These are phyloP conservation scores for Lycorma delicatula DNA, from an alignment of 1,140 invertebrate genomes.

Conservation along the genomic window DNA sequence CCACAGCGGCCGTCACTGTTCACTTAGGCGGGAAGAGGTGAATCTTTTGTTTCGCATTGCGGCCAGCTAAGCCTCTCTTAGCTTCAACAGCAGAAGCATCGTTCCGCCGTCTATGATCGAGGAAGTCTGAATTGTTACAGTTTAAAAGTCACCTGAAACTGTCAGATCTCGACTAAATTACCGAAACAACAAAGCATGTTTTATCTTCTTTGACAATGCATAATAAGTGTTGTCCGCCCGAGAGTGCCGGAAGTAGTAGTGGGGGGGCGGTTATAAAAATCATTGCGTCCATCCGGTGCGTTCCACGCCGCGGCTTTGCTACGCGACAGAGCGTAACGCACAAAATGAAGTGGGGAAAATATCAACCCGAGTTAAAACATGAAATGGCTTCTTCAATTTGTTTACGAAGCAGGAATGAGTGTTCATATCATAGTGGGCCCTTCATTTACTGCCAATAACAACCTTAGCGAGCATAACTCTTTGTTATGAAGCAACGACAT, in stretches of 20 bases:
- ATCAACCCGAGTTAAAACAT: slow-evolving; percentile 9
- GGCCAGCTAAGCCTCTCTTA: too few species aligned
- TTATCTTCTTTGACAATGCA: slow-evolving; percentile 27
- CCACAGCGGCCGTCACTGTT: too few species aligned
- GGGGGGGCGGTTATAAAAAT: slow-evolving; percentile 27
- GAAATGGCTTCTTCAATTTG: slow-evolving; percentile 7
- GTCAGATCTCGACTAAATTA: slow-evolving; percentile 20
- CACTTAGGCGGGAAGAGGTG: too few species aligned
- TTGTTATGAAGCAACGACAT: too few species aligned
- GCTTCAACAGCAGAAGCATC: too few species aligned
- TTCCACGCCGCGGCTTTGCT: slow-evolving; percentile 22
- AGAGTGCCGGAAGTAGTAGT: slow-evolving; percentile 13
- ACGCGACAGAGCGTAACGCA: slow-evolving; percentile 21
- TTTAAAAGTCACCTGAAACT: slow-evolving; percentile 14
- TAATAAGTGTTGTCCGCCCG: slow-evolving; percentile 23
- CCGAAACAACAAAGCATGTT: slow-evolving; percentile 21
- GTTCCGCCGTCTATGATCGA: too few species aligned
- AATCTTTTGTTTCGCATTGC: too few species aligned
- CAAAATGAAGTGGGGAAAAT: slow-evolving; percentile 20
- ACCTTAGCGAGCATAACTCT: too few species aligned
- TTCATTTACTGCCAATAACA: background rate
- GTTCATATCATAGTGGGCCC: background rate
- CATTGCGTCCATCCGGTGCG: slow-evolving; percentile 29
- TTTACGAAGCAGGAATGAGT: slow-evolving; percentile 1
- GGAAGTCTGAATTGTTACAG: background rate